phyloP scores from a whole-genome alignment of 2,888 invertebrate genomes.

The Drosophila glabriapex region DNA sequence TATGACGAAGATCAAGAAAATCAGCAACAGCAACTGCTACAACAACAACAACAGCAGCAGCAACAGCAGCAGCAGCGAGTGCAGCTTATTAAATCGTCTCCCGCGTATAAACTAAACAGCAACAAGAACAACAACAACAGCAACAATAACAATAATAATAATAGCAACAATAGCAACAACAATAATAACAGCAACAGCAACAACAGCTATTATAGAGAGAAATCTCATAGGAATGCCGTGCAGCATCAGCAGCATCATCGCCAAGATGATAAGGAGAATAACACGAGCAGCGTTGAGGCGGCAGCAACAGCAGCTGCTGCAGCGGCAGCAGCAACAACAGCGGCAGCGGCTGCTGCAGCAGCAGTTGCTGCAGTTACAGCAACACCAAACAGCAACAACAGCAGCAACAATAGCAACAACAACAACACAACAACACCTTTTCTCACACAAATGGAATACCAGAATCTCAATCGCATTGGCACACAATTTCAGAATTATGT shows the following conservation, averaged over 20 bases:
- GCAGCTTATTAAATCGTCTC: conserved; percentile 86
- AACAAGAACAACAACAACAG: conserved; percentile 58
- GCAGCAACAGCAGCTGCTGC: conserved; percentile 27
- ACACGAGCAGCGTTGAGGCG: conserved; percentile 54
- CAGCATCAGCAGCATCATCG: conserved; percentile 42
- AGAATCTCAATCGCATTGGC: conserved; percentile 84
- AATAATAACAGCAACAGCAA: conserved; percentile 60
- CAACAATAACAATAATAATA: conserved; percentile 55
- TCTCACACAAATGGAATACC: conserved; percentile 84
- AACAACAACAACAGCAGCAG: conserved; percentile 8
- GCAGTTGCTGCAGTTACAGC: conserved; percentile 31
- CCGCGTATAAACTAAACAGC: conserved; percentile 84
- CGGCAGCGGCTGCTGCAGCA: conserved; percentile 40
- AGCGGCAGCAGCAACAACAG: conserved; percentile 29
- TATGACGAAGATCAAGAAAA: conserved; percentile 81
- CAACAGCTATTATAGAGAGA: conserved; percentile 72
- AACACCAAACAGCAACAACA: conserved; percentile 48
- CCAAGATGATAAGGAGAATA: conserved; percentile 72
- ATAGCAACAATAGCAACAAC: conserved; percentile 45
- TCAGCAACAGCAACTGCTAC: conserved; percentile 55
- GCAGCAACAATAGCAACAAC: conserved; percentile 55
- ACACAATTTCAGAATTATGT: conserved; percentile 85
- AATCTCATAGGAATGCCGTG: conserved; percentile 78
- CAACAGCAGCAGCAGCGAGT: conserved; percentile 77
- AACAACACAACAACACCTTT: conserved; percentile 62